Evolutionary conservation across 2,888 invertebrate genomes (phyloP).

Genomic region (Hesperia comma): DNA sequence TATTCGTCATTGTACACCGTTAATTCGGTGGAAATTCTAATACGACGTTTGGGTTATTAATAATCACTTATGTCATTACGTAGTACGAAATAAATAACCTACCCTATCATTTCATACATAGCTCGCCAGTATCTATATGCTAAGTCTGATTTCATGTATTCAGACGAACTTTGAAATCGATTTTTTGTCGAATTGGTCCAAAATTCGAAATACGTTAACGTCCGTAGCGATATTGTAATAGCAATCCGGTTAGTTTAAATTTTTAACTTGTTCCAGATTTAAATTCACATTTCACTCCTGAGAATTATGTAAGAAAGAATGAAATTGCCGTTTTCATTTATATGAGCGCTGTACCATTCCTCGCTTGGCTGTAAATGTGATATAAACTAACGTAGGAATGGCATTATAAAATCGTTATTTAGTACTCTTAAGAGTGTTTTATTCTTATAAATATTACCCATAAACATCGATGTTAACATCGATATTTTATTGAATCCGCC

Average conservation of each 20-base stretch:
- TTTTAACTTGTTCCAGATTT: constrained; percentile 11
- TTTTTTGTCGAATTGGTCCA: no score
- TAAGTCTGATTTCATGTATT: no score
- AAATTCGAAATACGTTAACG: no score
- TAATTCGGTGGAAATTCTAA: no score
- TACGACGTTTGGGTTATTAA: no score
- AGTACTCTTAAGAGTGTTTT: constrained; percentile 57
- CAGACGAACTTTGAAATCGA: no score
- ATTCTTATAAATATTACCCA: constrained; percentile 74
- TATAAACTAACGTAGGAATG: constrained; percentile 42
- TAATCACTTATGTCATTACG: no score
- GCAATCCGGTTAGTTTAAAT: constrained; percentile 6
- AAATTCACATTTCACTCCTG: constrained; percentile 22
- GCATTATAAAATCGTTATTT: constrained; percentile 54
- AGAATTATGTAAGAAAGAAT: constrained; percentile 32
- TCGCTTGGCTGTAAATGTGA: constrained; percentile 25
- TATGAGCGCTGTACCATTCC: constrained; percentile 24
- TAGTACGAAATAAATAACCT: no score
- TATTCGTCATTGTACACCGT: no score
- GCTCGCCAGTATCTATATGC: no score
- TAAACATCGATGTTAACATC: constrained; percentile 74
- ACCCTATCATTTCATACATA: no score
- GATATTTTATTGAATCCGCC: constrained; percentile 69
- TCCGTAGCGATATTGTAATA: constrained; percentile 1
- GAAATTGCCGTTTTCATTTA: constrained; percentile 35